Base-by-base conservation (phyloP, 2,113 vertebrate species). In the Tetrax tetrax region DNA sequence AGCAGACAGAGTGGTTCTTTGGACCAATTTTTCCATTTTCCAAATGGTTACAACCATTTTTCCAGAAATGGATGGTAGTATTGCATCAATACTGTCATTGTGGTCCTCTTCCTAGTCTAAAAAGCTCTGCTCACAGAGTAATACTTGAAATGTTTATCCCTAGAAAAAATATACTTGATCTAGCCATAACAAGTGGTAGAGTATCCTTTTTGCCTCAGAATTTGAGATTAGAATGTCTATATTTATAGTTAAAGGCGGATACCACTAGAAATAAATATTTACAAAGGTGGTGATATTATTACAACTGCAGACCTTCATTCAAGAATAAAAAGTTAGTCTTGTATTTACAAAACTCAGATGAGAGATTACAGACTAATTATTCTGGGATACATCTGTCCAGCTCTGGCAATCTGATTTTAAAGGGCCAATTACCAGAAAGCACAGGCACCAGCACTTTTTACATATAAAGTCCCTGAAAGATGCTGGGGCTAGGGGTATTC, bases 241-340 rank as follows among this genome's bases (percentile, higher is more conserved):
- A 76, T 95, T 93, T 89, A 82, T 31, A 94, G 50, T 38, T 87
- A 83, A 83, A 83, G 48, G 51, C 89, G 31, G 37, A 90, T 88
- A 69, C 31, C 57, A 41, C 57, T 93, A 85, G 75, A 87, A 92
- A 74, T 86, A 95, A 94, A 86, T 80, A 87, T 95, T 96, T 96
- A 80, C 59, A 65, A 59, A 76, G 41, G 41, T 69, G 59, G 28
- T 83, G 53, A 87, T 95, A 75, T 53, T 69, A 89, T 85, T 91
- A 83, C 77, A 78, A 76, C 53, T 72, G 48, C 8, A 70, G 29
- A 78, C 87, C 63, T 89, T 93, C 24, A 37, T 71, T 94, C 69
- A 89, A 56, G 53, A 77, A 56, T 50, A 78, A 87, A 57, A 78
- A 82, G 51, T 41, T 54, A 48, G 16, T 60, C 59, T 81, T 74